These are phyloP conservation scores for Calyptommatus sinebrachiatus DNA, from an alignment of 2,113 vertebrate species.

Conservation along the genomic window DNA sequence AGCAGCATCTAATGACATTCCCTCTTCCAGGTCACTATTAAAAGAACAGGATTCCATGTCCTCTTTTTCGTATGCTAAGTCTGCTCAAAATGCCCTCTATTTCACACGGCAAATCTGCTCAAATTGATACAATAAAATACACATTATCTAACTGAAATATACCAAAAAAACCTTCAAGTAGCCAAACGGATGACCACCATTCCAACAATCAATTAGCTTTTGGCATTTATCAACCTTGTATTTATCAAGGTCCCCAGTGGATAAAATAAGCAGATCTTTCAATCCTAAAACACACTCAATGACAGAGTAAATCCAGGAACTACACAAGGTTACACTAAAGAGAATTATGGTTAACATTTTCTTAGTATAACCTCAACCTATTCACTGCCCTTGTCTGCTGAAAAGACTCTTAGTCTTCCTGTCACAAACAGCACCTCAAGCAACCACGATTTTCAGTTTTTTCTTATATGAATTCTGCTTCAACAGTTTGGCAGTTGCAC, in stretches of 20 bases:
- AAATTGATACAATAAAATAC: not conserved
- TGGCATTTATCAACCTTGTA: not conserved
- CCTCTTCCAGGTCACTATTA: no score
- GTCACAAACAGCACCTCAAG: not conserved
- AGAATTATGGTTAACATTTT: not conserved
- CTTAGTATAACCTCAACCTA: not conserved
- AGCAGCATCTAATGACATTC: no score
- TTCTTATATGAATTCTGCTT: no score
- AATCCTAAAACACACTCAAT: not conserved
- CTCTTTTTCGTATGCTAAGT: no score
- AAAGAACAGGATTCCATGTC: no score
- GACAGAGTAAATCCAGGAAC: no score
- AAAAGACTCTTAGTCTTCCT: not conserved
- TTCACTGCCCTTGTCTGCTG: not conserved
- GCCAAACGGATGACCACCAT: not conserved
- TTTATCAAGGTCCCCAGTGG: not conserved
- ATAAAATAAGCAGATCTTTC: no score
- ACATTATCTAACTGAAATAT: not conserved
- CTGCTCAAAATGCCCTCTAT: no score
- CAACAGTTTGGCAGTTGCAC: not conserved
- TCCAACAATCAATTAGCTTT: not conserved
- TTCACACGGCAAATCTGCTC: no score
- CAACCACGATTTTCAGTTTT: not conserved
- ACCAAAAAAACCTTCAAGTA: not conserved
- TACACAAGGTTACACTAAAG: not conserved